phyloP scores from a whole-genome alignment of 2,888 invertebrate species.

The Pheosia gnoma region DNA sequence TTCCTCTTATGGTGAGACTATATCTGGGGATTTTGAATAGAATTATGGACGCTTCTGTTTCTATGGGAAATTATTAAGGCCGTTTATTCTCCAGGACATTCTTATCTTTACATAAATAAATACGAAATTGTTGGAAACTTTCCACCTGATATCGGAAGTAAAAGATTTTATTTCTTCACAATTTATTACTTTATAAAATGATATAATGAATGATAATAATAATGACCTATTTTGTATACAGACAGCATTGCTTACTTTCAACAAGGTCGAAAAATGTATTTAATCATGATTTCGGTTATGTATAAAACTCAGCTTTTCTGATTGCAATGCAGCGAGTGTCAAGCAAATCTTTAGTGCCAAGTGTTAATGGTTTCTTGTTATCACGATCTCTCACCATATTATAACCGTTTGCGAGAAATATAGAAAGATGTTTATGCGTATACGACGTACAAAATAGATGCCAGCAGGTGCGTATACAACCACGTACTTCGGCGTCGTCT shows the following conservation, averaged over 20 bases:
- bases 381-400: slow-evolving; percentile 31
- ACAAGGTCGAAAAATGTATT: not conserved
- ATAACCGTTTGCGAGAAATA: slow-evolving; percentile 20
- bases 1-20: slow-evolving; percentile 73
- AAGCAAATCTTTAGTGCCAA: slow-evolving; percentile 18
- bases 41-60: slow-evolving; percentile 58
- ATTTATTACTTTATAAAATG: too few species aligned
- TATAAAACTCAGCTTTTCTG: slow-evolving; percentile 1
- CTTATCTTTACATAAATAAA: slow-evolving; percentile 11
- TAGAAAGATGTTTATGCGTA: slow-evolving; percentile 27
- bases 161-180: too few species aligned
- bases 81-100: slow-evolving; percentile 15
- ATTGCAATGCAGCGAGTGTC: slow-evolving; percentile 8
- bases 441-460: slow-evolving; percentile 31
- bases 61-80: slow-evolving; percentile 31
- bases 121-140: not conserved
- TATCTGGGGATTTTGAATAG: slow-evolving; percentile 74
- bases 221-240: too few species aligned
- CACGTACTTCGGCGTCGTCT: slow-evolving; percentile 45
- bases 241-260: too few species aligned
- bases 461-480: slow-evolving; percentile 46
- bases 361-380: slow-evolving; percentile 24
- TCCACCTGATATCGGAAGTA: not conserved
- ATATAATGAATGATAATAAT: too few species aligned
- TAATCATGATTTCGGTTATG: not conserved